A percentile compares a stretch with the other conserved stretches of the same genome.
Conservation (phyloP, 2,888 invertebrate genomes). For the Ochlodes sylvanus region DNA sequence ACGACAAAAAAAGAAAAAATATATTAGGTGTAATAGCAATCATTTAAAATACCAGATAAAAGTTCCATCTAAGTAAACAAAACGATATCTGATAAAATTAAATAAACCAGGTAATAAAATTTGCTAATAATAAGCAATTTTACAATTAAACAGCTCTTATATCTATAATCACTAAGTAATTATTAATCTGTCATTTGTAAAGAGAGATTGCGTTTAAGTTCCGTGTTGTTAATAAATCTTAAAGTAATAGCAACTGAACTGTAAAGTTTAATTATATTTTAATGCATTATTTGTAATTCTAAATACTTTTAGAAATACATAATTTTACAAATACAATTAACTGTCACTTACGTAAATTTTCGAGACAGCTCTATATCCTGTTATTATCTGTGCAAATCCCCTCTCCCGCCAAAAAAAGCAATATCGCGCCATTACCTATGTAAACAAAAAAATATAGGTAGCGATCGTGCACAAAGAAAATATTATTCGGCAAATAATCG, state of each 20-base stretch:
- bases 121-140: slow-evolving; percentile 24
- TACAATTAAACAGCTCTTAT: slow-evolving; percentile 18
- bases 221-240: slow-evolving; percentile 9
- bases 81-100: slow-evolving; percentile 19
- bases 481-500: slow-evolving; percentile 65
- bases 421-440: slow-evolving; percentile 70
- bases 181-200: slow-evolving; percentile 30
- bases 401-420: slow-evolving; percentile 48
- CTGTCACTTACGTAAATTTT: background rate
- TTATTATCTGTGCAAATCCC: slow-evolving; percentile 44
- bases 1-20: background rate
- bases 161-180: slow-evolving; percentile 26
- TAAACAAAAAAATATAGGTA: slow-evolving; percentile 68
- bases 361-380: slow-evolving; percentile 3
- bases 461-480: slow-evolving; percentile 58
- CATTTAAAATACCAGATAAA: slow-evolving; percentile 6
- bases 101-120: slow-evolving; percentile 20
- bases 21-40: slow-evolving; percentile 3
- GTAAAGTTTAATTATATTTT: slow-evolving; percentile 5
- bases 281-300: background rate
- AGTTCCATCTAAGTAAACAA: slow-evolving; percentile 18
- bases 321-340: background rate
- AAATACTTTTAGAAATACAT: background rate
- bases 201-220: slow-evolving; percentile 17
- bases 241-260: background rate